Percentiles rank a stretch among this genome's conserved stretches.
Conservation (phyloP, 2,888 invertebrate genomes). For the Cryptocheilus praepositus region DNA sequence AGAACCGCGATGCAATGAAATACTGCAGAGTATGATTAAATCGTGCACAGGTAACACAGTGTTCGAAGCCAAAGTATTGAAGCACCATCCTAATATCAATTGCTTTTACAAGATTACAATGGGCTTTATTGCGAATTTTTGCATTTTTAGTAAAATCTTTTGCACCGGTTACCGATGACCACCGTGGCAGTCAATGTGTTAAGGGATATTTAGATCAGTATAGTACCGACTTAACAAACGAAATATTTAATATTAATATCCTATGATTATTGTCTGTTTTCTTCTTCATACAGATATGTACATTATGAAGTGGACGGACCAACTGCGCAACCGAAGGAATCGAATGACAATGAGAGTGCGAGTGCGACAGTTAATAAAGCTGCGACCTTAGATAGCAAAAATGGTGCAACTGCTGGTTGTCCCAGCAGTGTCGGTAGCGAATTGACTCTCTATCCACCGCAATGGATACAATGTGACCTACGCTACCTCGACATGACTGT, state of each 20-base stretch:
- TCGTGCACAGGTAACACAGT: no score
- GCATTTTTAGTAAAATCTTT: no score
- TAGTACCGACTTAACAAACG: no score
- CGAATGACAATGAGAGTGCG: conserved; percentile 55
- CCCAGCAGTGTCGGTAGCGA: conserved; percentile 74
- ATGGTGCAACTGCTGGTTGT: conserved; percentile 36
- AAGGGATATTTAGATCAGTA: no score
- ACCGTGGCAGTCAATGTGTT: no score
- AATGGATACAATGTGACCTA: conserved; percentile 98
- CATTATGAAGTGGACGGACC: conserved; percentile 96
- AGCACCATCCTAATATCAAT: no score
- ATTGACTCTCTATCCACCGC: conserved; percentile 87
- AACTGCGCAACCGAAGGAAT: conserved; percentile 76
- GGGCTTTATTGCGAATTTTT: no score
- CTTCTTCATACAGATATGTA: conserved; percentile 83
- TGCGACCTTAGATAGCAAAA: conserved; percentile 48
- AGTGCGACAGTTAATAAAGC: conserved; percentile 37
- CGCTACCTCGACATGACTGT: conserved; percentile 93
- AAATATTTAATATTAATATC: background rate
- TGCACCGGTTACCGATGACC: no score
- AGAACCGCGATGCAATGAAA: no score
- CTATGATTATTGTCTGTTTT: background rate
- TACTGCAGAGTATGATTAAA: no score
- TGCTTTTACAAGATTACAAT: no score
- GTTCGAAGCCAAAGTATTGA: no score